A percentile compares a stretch with the other conserved stretches of the same genome.
phyloP scores from a whole-genome alignment of 2,113 vertebrate species.

The Equus quagga region DNA sequence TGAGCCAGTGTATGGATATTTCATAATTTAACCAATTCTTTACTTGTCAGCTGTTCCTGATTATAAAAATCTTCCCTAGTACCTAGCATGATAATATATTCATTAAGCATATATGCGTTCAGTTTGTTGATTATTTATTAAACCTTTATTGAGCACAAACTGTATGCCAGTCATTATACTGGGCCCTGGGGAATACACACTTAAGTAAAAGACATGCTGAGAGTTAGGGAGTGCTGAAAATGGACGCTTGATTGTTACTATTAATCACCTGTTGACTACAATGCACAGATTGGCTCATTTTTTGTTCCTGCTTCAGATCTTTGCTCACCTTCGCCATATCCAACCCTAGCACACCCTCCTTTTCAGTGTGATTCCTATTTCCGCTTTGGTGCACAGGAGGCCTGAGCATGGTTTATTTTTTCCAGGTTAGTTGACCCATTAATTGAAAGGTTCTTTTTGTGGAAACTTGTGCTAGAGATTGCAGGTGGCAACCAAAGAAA shows the following conservation, averaged over 20 bases:
- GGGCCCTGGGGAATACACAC: not conserved
- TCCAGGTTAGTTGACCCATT: not conserved
- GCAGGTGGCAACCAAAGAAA: not conserved
- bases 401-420: not conserved
- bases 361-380: not conserved
- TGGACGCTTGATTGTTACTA: not conserved
- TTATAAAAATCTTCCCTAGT: not conserved
- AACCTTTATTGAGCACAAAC: not conserved
- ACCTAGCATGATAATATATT: not conserved
- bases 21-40: not conserved
- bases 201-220: not conserved
- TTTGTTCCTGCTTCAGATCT: not conserved
- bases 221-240: not conserved
- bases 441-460: not conserved
- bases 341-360: no score
- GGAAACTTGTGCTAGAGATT: not conserved
- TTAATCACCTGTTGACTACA: not conserved
- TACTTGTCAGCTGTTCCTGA: not conserved
- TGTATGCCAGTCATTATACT: not conserved
- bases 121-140: not conserved
- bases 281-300: no score
- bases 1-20: no score
- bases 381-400: not conserved
- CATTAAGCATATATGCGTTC: not conserved
- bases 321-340: not conserved